Base-by-base conservation (phyloP, 2,113 vertebrate species). In the Micronycteris hirsuta region DNA sequence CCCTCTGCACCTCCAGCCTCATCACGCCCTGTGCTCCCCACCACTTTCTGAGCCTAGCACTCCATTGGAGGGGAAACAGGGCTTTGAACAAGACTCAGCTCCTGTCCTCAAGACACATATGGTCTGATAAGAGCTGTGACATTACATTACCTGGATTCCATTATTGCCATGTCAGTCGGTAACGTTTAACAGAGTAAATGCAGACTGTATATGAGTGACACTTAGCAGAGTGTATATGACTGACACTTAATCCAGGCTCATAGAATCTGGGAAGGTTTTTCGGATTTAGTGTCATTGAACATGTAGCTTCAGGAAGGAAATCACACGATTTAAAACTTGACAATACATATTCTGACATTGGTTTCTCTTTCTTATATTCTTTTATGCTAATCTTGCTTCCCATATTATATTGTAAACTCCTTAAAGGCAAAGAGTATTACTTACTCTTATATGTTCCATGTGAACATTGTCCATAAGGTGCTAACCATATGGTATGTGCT, bases 361-460 rank as follows among this genome's bases (percentile, higher is more conserved):
- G 4, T 19, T 4, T 16, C 36, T 63, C 45, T 77, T n/a, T 68
- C 41, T 52, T 58, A 2, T 73, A 84, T 33, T 76, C 28, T 68
- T 58, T 43, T 73, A 36, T 41, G 36, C 22, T 81, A 19, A 87
- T 52, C 31, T 67, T 70, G 2, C 82, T 81, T 89, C 56, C 73
- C 33, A 38, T 83, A 70, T 65, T 56, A 56, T 74, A 63, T 16
- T 70, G n/a, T 88, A 24, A 76, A 78, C 38, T 70, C 83, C 38
- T 78, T 58, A 65, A 88, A 93, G 81, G 90, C 28, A 96, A 49
- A 86, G 43, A 52, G 38, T 67, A 22, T 41, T 68, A 49, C 10
- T 86, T 54, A 61, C 16, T n/a, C 15, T 63, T 77, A 58, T 3
- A 58, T 36, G 78, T 68, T 49, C 43, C n/a, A n/a, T n/a, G n/a